These are phyloP conservation scores for Stenodera caucasica DNA, from an alignment of 2,888 invertebrate species.

Conservation along the genomic window DNA sequence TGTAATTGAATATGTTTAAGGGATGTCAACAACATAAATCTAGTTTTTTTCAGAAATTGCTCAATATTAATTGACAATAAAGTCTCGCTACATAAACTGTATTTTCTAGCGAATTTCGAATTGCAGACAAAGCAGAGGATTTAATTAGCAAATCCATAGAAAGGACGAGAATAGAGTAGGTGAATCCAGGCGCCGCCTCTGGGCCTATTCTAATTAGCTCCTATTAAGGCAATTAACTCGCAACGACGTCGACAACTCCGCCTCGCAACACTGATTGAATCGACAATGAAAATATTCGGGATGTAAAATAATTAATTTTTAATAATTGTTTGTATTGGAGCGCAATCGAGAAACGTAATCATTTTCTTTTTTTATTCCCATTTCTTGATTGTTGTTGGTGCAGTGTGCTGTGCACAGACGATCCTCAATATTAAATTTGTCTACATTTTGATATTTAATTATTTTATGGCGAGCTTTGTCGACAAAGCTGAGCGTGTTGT, in stretches of 20 bases:
- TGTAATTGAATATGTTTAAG: constrained; percentile 5
- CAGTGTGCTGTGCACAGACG: constrained; percentile 42
- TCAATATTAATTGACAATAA: no score
- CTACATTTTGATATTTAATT: constrained; percentile 56
- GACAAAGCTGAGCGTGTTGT: constrained; percentile 51
- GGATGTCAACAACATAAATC: constrained; percentile 1
- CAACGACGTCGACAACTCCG: constrained; percentile 32
- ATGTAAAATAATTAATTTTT: neutral
- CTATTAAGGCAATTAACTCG: constrained; percentile 52
- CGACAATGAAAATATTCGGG: neutral
- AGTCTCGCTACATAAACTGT: no score
- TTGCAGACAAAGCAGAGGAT: constrained; percentile 38
- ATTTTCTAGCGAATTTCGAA: neutral
- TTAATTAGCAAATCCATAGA: constrained; percentile 45
- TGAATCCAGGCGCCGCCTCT: constrained; percentile 40
- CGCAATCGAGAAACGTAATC: no score
- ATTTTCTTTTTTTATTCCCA: neutral
- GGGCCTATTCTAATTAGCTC: constrained; percentile 47
- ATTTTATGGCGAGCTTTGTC: constrained; percentile 54
- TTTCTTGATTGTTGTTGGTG: constrained; percentile 23
- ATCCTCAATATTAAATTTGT: constrained; percentile 52
- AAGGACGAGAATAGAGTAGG: constrained; percentile 35
- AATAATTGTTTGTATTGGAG: no score
- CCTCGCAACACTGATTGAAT: neutral
- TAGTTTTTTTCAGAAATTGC: neutral